Evolutionary conservation across 37 sponge, comb jelly and placozoan genomes (phyloP).

Genomic region (Dysidea cf. avara): DNA sequence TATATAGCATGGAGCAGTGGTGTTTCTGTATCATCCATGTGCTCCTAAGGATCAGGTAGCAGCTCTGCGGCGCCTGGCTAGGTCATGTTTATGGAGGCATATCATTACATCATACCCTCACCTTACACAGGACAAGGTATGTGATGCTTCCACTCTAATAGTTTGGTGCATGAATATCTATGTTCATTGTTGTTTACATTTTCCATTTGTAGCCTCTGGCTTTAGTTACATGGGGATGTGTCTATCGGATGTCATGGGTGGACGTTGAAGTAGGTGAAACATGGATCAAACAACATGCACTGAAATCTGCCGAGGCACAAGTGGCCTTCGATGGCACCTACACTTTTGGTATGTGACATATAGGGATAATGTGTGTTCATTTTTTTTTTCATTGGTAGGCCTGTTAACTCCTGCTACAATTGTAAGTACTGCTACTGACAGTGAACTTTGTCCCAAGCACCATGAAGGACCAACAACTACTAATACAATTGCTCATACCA

Average conservation of each 20-base stretch:
- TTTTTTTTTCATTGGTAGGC: constrained; percentile 11
- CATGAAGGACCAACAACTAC: not conserved
- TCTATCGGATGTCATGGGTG: constrained; percentile 63
- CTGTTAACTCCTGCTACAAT: constrained; percentile 2
- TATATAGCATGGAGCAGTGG: constrained; percentile 68
- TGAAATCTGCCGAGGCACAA: not conserved
- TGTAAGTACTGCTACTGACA: constrained; percentile 17
- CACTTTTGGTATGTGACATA: constrained; percentile 34
- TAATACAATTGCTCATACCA: not conserved
- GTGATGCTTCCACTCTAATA: too few species aligned
- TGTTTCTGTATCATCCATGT: constrained; percentile 87
- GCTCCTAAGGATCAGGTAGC: constrained; percentile 44
- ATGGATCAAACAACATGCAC: constrained; percentile 60
- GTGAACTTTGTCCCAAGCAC: constrained; percentile 28
- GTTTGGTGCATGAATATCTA: not conserved
- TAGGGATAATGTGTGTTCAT: constrained; percentile 10
- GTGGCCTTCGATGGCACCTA: constrained; percentile 39
- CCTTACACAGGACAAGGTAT: constrained; percentile 35
- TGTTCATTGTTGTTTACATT: not conserved
- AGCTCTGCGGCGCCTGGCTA: constrained; percentile 41
- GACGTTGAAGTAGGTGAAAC: constrained; percentile 2
- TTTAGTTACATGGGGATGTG: constrained; percentile 72
- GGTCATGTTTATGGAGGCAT: constrained; percentile 55
- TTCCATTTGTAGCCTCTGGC: constrained; percentile 63
- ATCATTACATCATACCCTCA: constrained; percentile 77